Conservation (phyloP, 2,888 invertebrate genomes). For the Limenitis arthemis region DNA sequence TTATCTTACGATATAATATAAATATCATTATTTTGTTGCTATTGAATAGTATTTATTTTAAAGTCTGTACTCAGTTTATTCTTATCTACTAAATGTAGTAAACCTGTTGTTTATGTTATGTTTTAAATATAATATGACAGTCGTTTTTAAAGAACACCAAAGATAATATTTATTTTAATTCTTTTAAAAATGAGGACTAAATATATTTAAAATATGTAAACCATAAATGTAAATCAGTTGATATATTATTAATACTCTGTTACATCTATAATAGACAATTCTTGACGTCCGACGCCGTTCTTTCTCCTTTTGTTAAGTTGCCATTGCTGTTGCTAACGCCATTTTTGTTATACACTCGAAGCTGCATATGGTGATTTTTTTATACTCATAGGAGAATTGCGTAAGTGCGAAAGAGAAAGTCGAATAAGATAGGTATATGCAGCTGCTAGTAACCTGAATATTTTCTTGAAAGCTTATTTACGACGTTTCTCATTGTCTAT, state of each 20-base stretch:
- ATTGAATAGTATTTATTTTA: too few species aligned
- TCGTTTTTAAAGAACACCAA: too few species aligned
- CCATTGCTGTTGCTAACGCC: constrained; percentile 69
- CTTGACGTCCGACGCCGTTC: constrained; percentile 71
- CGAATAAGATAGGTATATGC: constrained; percentile 37
- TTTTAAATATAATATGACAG: too few species aligned
- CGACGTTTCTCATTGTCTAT: constrained; percentile 73
- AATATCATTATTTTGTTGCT: too few species aligned
- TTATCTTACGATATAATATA: too few species aligned
- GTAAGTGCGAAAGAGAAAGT: constrained; percentile 57
- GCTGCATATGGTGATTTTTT: constrained; percentile 64
- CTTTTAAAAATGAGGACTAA: too few species aligned
- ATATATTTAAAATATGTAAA: too few species aligned
- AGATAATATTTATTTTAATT: too few species aligned
- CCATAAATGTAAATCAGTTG: too few species aligned
- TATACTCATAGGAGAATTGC: constrained; percentile 47
- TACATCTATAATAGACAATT: constrained; percentile 43
- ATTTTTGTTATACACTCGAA: constrained; percentile 68
- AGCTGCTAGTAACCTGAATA: constrained; percentile 64
- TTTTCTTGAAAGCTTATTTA: constrained; percentile 72
- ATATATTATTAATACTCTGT: constrained; percentile 36
- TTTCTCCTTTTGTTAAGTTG: constrained; percentile 50
- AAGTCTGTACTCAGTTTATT: too few species aligned
- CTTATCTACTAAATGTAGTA: too few species aligned
- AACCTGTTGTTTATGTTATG: too few species aligned